These are phyloP conservation scores for Holacanthus passer DNA, from an alignment of 2,113 vertebrate species.

Conservation along the genomic window DNA sequence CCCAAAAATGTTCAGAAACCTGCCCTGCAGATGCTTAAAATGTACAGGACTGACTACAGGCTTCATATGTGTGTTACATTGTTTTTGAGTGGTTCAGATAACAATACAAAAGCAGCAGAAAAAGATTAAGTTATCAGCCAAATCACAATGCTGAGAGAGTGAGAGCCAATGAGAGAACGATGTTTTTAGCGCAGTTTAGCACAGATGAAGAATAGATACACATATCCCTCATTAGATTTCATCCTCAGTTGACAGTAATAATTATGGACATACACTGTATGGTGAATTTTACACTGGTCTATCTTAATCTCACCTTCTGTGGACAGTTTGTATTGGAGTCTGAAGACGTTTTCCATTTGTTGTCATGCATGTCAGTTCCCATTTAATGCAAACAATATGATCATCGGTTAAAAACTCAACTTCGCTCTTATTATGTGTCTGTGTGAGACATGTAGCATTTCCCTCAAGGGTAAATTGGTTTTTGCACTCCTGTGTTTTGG, in stretches of 20 bases:
- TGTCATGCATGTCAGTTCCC: background rate
- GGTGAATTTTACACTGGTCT: background rate
- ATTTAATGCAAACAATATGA: background rate
- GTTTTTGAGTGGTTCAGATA: background rate
- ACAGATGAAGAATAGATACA: background rate
- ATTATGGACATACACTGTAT: background rate
- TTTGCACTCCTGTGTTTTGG: slow-evolving; percentile 20
- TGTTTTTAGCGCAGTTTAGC: background rate
- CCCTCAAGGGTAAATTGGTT: background rate
- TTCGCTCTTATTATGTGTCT: background rate
- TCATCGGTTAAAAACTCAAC: background rate
- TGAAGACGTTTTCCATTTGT: background rate
- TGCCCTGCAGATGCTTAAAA: too few species aligned
- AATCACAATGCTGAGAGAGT: background rate
- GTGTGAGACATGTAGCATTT: background rate
- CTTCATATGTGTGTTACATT: background rate
- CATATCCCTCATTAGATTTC: too few species aligned
- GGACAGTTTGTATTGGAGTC: background rate
- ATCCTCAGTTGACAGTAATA: too few species aligned
- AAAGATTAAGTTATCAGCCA: background rate
- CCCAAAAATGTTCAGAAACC: too few species aligned
- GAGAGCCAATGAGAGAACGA: too few species aligned
- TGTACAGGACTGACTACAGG: background rate
- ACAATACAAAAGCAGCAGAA: background rate
- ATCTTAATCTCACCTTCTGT: background rate